phyloP scores from a whole-genome alignment of 2,888 invertebrate genomes.

The Endomychus coccineus region DNA sequence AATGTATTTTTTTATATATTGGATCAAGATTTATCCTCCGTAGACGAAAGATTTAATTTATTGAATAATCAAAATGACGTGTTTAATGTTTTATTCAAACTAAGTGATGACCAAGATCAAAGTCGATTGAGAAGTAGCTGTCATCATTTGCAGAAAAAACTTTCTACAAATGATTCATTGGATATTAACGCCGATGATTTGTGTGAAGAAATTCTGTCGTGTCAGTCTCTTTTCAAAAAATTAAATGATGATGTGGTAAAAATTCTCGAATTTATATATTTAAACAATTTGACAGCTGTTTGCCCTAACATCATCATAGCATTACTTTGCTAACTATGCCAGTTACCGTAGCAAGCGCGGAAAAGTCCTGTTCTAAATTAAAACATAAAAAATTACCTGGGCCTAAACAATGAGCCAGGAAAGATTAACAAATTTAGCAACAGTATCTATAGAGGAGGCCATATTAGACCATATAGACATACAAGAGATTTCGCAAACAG shows the following conservation, averaged over 20 bases:
- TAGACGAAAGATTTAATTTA: constrained; percentile 23
- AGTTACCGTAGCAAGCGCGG: constrained; percentile 15
- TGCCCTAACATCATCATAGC: constrained; percentile 13
- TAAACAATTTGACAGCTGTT: constrained; percentile 10
- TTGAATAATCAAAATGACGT: constrained; percentile 17
- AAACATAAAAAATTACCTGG: too few relatives aligned
- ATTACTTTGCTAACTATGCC: constrained; percentile 14
- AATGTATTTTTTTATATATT: constrained; percentile 21
- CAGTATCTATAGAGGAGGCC: constrained; percentile 19
- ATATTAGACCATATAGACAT: constrained; percentile 18
- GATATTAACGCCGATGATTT: constrained; percentile 21
- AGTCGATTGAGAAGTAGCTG: too few relatives aligned
- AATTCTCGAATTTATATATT: constrained; percentile 15
- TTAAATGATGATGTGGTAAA: constrained; percentile 11
- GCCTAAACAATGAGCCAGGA: constrained; percentile 16
- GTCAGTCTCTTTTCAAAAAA: constrained; percentile 17
- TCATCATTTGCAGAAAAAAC: constrained; percentile 16
- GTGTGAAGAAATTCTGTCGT: too few relatives aligned
- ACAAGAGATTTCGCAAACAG: constrained; percentile 16
- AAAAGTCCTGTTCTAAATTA: too few relatives aligned
- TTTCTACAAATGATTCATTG: constrained; percentile 13
- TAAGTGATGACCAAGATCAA: constrained; percentile 20
- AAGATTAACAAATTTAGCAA: constrained; percentile 19
- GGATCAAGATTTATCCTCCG: constrained; percentile 21
- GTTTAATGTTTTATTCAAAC: constrained; percentile 21